These are phyloP conservation scores for Willowsia nigromaculata DNA, from an alignment of 2,888 invertebrate genomes.

Conservation along the genomic window DNA sequence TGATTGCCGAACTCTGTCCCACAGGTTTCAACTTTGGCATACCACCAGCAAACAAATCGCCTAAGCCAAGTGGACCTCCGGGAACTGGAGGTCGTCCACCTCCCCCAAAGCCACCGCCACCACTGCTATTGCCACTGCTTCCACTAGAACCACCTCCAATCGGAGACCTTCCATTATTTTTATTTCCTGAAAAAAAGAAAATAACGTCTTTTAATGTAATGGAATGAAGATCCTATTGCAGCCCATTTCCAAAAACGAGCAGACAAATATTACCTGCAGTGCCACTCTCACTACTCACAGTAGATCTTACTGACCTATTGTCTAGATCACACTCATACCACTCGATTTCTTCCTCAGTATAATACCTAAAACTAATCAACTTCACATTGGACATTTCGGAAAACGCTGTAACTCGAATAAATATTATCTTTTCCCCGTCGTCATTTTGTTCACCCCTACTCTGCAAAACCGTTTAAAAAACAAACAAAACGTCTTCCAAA, in stretches of 20 bases:
- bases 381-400: conserved; percentile 38
- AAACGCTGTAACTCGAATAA: not conserved
- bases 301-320: conserved; percentile 27
- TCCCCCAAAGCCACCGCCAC: conserved; percentile 81
- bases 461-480: not conserved
- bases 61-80: conserved; percentile 82
- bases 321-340: conserved; percentile 41
- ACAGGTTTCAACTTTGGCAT: conserved; percentile 90
- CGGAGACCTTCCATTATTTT: conserved; percentile 64
- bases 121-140: conserved; percentile 80
- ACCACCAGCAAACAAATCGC: conserved; percentile 90
- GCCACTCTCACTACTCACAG: conserved; percentile 38
- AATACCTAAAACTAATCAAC: conserved; percentile 69
- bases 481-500: not conserved
- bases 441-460: not conserved
- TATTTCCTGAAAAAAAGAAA: conserved; percentile 44
- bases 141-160: conserved; percentile 49
- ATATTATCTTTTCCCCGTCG: not conserved
- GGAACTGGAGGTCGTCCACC: conserved; percentile 74
- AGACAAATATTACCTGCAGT: not conserved
- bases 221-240: not conserved
- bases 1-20: conserved; percentile 81
- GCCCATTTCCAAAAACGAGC: too few species aligned
- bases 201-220: not conserved
- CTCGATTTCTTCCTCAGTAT: conserved; percentile 70